Conservation (phyloP, 2,888 invertebrate species). For the Falcaria lacertinaria region DNA sequence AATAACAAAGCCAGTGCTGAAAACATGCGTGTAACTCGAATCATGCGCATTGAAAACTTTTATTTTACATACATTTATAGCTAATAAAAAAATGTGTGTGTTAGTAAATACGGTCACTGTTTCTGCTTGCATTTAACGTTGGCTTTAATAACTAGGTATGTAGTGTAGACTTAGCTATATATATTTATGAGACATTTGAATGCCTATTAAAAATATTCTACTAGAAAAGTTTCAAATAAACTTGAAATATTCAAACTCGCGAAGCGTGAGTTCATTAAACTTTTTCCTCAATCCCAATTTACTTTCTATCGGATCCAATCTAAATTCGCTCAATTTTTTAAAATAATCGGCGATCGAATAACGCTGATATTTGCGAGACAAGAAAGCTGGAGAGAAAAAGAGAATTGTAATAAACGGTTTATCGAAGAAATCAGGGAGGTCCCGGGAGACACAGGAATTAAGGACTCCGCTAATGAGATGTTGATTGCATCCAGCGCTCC, state of each 20-base stretch:
- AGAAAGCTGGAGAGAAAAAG: slow-evolving; percentile 35
- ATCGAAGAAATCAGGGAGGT: slow-evolving; percentile 60
- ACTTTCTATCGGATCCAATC: slow-evolving; percentile 48
- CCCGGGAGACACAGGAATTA: slow-evolving; percentile 60
- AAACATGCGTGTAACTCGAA: not conserved
- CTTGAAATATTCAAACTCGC: slow-evolving; percentile 21
- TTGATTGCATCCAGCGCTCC: slow-evolving; percentile 68
- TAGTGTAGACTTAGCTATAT: too few relatives aligned
- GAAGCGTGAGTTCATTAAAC: slow-evolving; percentile 53
- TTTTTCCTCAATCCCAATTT: slow-evolving; percentile 49
- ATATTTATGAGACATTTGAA: not conserved
- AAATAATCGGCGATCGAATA: slow-evolving; percentile 57
- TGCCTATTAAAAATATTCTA: not conserved
- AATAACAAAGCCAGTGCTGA: not conserved
- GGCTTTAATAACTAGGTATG: too few relatives aligned
- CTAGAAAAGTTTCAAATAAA: not conserved
- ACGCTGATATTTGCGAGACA: slow-evolving; percentile 51
- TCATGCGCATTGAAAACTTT: not conserved
- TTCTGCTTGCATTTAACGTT: too few relatives aligned
- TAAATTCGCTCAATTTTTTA: slow-evolving; percentile 55
- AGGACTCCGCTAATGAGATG: slow-evolving; percentile 73
- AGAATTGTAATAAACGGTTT: slow-evolving; percentile 65
- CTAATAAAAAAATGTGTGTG: too few relatives aligned
- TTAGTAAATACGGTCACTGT: too few relatives aligned
- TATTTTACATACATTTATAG: too few relatives aligned